These are phyloP conservation scores for Priocnemis perturbator DNA, from an alignment of 2,888 invertebrate species.

Conservation along the genomic window DNA sequence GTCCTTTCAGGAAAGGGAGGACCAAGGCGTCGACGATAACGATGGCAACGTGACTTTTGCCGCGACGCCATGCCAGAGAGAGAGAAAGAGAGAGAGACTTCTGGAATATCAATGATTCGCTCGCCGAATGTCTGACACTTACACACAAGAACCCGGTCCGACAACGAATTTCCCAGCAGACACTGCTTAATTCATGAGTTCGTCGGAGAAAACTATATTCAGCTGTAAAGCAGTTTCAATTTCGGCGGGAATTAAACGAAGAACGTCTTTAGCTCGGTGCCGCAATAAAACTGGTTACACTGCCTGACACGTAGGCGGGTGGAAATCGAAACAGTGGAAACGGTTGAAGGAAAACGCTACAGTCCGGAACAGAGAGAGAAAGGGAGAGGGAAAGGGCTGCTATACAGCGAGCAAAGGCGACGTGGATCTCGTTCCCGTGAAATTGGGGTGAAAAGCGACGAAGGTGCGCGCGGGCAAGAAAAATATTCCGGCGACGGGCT, in stretches of 20 bases:
- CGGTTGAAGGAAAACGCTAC: too few relatives aligned
- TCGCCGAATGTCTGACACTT: too few relatives aligned
- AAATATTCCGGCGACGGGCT: constrained; percentile 50
- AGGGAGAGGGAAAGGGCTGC: not conserved
- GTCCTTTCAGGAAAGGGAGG: constrained; percentile 53
- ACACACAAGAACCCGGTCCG: too few relatives aligned
- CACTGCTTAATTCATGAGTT: too few relatives aligned
- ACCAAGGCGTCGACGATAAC: constrained; percentile 58
- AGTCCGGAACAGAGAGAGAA: not conserved
- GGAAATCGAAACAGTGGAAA: too few relatives aligned
- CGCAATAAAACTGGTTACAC: too few relatives aligned
- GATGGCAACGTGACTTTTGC: constrained; percentile 64
- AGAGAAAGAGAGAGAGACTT: constrained; percentile 3
- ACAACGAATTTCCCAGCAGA: too few relatives aligned
- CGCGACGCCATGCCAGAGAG: not conserved
- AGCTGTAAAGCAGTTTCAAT: too few relatives aligned
- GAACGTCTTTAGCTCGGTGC: too few relatives aligned
- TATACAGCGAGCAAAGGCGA: constrained; percentile 23
- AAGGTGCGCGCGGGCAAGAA: constrained; percentile 42
- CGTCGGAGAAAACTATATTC: too few relatives aligned
- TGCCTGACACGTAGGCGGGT: too few relatives aligned
- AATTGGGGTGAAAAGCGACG: constrained; percentile 54
- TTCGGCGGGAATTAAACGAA: too few relatives aligned
- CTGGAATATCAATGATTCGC: constrained; percentile 1
- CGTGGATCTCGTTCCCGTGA: constrained; percentile 45